Percentiles rank a stretch among this genome's conserved stretches.
Evolutionary conservation across 2,888 invertebrate genomes (phyloP).

Genomic region (Spodoptera exigua): DNA sequence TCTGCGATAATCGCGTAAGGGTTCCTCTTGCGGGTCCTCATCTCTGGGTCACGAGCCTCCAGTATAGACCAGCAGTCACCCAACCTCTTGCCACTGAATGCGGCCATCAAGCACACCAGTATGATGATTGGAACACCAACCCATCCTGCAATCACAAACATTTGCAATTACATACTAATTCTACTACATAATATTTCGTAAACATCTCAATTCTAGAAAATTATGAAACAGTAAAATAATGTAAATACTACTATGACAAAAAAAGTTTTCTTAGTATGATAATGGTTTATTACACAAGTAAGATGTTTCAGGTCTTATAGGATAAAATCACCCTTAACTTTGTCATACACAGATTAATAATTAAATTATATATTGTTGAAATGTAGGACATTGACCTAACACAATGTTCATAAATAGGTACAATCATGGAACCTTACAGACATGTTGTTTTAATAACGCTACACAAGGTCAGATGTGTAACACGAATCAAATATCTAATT

Average conservation of each 20-base stretch:
- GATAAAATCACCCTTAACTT: too few relatives aligned
- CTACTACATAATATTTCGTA: too few relatives aligned
- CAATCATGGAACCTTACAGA: too few relatives aligned
- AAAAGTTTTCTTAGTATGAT: too few relatives aligned
- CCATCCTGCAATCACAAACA: constrained; percentile 89
- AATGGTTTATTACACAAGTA: too few relatives aligned
- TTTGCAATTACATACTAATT: not conserved
- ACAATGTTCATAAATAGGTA: too few relatives aligned
- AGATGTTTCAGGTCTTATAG: too few relatives aligned
- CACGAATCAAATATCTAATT: constrained; percentile 17
- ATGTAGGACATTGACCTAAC: constrained; percentile 13
- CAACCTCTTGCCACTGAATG: constrained; percentile 91
- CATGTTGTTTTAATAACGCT: not conserved
- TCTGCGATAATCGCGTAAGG: constrained; percentile 92
- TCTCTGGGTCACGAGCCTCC: constrained; percentile 90
- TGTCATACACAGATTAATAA: too few relatives aligned
- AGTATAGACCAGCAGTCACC: constrained; percentile 92
- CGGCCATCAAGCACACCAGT: constrained; percentile 89
- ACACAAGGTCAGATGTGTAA: constrained; percentile 9
- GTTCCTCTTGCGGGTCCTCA: constrained; percentile 89
- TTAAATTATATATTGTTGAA: too few relatives aligned
- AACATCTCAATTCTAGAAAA: too few relatives aligned
- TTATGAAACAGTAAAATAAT: too few relatives aligned
- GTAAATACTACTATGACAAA: too few relatives aligned
- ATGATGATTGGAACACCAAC: constrained; percentile 90